Percentiles rank a stretch among this genome's conserved stretches.
These are phyloP conservation scores for Elephas maximus DNA, from an alignment of 2,113 vertebrate genomes.

Conservation along the genomic window DNA sequence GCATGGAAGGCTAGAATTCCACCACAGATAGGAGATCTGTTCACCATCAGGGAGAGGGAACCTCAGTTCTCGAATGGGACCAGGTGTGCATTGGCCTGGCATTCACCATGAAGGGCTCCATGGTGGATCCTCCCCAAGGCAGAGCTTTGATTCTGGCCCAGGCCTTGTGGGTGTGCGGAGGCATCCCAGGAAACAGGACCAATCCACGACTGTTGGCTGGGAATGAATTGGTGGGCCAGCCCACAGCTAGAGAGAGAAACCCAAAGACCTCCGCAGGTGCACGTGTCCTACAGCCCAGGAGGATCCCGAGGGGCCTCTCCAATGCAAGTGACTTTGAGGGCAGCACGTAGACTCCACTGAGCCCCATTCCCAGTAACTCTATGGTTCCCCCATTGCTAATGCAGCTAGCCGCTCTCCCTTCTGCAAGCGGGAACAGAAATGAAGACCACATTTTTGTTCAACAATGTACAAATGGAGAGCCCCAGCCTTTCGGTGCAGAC, in stretches of 20 bases:
- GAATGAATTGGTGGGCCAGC: rapidly evolving
- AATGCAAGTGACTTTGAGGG: rapidly evolving
- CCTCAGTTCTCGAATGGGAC: background rate
- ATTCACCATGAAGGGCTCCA: background rate
- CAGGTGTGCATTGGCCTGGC: conserved; percentile 16
- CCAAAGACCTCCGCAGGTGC: background rate
- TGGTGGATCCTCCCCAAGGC: conserved; percentile 26
- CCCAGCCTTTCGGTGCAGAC: background rate
- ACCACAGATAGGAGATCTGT: conserved; percentile 18
- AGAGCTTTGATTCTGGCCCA: conserved; percentile 29
- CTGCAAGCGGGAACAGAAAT: background rate
- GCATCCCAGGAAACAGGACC: background rate
- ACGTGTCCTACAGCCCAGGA: rapidly evolving
- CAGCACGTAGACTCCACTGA: rapidly evolving
- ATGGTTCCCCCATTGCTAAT: rapidly evolving
- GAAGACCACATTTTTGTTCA: background rate
- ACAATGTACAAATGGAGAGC: no score
- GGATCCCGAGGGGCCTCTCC: background rate
- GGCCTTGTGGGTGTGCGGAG: background rate
- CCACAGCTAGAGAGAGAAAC: background rate
- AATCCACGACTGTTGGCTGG: background rate
- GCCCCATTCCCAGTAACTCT: rapidly evolving
- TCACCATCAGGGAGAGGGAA: background rate
- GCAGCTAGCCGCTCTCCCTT: background rate
- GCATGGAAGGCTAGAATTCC: background rate